Evolutionary conservation across 2,113 vertebrate species (phyloP).

Genomic region (Herpailurus yagouaroundi): DNA sequence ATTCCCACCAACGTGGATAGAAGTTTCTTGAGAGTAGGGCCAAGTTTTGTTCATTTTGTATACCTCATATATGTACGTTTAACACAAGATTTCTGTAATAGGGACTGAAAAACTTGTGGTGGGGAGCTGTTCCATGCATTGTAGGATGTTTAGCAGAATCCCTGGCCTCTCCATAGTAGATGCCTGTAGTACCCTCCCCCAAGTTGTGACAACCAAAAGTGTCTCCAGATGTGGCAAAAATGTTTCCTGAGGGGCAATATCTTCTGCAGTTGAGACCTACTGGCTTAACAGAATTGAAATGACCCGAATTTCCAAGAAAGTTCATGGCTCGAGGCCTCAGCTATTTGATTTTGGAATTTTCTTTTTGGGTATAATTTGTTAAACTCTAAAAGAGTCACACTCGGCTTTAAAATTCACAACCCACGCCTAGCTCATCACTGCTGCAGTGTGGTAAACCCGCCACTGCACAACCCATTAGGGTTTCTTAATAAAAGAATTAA

Average conservation of each 20-base stretch:
- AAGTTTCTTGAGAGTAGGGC: neutral
- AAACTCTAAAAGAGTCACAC: slow-evolving; percentile 60
- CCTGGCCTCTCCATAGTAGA: neutral
- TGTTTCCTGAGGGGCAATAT: neutral
- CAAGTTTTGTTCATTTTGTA: slow-evolving; percentile 23
- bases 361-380: slow-evolving; percentile 60
- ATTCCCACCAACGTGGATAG: neutral
- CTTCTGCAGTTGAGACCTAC: neutral
- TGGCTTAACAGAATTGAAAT: slow-evolving; percentile 54
- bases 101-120: neutral
- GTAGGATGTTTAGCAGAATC: neutral
- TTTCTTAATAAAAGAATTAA: slow-evolving; percentile 62
- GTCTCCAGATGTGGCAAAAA: slow-evolving; percentile 42
- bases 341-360: slow-evolving; percentile 41
- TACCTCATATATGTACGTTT: neutral
- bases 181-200: neutral
- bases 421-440: slow-evolving; percentile 43
- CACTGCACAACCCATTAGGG: slow-evolving; percentile 34
- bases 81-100: neutral
- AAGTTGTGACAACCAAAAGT: slow-evolving; percentile 25
- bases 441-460: slow-evolving; percentile 54
- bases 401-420: slow-evolving; percentile 67
- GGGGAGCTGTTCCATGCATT: neutral
- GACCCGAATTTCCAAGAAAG: slow-evolving; percentile 59
- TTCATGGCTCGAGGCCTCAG: slow-evolving; percentile 58